Evolutionary conservation across 2,888 invertebrate species (phyloP).

Genomic region (Lasioglossum marginatum): DNA sequence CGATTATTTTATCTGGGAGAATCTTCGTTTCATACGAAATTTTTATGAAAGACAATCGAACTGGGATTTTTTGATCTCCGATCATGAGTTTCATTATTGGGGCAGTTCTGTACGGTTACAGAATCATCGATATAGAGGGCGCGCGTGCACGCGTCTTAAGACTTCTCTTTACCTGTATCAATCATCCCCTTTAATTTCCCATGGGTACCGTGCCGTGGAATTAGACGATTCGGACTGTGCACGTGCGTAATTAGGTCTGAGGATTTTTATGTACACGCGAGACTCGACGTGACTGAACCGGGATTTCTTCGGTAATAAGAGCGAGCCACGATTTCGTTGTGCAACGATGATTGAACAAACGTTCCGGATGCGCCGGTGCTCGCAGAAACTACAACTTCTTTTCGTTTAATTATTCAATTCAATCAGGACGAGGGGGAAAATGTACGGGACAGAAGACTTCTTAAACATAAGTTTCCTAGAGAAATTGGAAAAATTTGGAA

Average conservation of each 20-base stretch:
- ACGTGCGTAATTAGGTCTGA: slow-evolving; percentile 69
- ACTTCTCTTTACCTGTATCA: slow-evolving; percentile 75
- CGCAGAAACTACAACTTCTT: neutral
- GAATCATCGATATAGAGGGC: slow-evolving; percentile 37
- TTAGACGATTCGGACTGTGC: slow-evolving; percentile 71
- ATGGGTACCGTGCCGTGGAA: slow-evolving; percentile 76
- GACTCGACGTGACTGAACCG: slow-evolving; percentile 48
- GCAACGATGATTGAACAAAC: neutral
- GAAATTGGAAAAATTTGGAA: neutral
- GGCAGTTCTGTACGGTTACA: neutral
- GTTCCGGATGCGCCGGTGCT: neutral
- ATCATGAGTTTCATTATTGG: neutral
- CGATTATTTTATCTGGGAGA: neutral
- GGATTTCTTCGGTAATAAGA: slow-evolving; percentile 51
- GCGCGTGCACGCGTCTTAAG: slow-evolving; percentile 61
- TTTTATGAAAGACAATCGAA: too few species aligned
- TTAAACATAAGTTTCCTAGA: neutral
- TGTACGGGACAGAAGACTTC: neutral
- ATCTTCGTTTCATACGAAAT: neutral
- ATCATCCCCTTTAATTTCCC: slow-evolving; percentile 81
- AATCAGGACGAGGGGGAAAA: neutral
- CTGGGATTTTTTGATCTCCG: too few species aligned
- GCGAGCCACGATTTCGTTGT: neutral
- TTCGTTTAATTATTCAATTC: neutral
- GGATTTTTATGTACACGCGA: slow-evolving; percentile 64